A percentile compares a stretch with the other conserved stretches of the same genome.
phyloP scores from a whole-genome alignment of 2,888 invertebrate species.

The Tetranychus truncatus region DNA sequence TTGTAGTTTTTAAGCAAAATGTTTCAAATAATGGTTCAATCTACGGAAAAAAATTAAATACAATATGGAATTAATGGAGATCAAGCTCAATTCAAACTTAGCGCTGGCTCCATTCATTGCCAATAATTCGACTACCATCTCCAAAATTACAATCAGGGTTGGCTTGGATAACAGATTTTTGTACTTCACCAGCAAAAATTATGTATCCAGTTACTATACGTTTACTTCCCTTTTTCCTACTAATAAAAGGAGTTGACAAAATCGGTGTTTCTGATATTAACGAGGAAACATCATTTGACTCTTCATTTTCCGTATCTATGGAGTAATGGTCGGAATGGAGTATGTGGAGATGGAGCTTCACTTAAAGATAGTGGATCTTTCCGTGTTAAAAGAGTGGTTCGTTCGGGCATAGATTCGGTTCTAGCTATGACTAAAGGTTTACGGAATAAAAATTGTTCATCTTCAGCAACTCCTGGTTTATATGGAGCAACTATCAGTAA shows the following conservation, averaged over 20 bases:
- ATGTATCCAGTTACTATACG: slow-evolving; percentile 89
- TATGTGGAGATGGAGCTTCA: slow-evolving; percentile 35
- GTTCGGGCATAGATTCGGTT: background rate
- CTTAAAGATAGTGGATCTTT: background rate
- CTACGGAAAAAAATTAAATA: no score
- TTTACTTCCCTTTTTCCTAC: slow-evolving; percentile 39
- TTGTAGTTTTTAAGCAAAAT: slow-evolving; percentile 43
- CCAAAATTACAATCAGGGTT: slow-evolving; percentile 90
- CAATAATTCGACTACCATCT: slow-evolving; percentile 53
- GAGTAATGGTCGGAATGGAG: slow-evolving; percentile 29
- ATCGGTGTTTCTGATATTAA: slow-evolving; percentile 36
- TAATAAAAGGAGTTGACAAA: slow-evolving; percentile 19
- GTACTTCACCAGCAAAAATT: slow-evolving; percentile 84
- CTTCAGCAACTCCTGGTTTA: slow-evolving; percentile 59
- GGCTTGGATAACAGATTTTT: slow-evolving; percentile 73
- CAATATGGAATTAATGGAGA: no score
- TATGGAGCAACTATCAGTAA: slow-evolving; percentile 50
- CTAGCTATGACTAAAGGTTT: slow-evolving; percentile 32
- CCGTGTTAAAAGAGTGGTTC: background rate
- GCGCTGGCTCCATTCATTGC: slow-evolving; percentile 74
- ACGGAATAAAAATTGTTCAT: slow-evolving; percentile 71
- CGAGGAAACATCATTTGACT: slow-evolving; percentile 53
- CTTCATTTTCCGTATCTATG: slow-evolving; percentile 42
- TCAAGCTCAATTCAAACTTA: no score
- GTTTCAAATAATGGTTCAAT: slow-evolving; percentile 60